Evolutionary conservation across 2,888 invertebrate species (phyloP), one percentile per base, ranked within the genome.

Genomic region (Trisateles emortualis): DNA sequence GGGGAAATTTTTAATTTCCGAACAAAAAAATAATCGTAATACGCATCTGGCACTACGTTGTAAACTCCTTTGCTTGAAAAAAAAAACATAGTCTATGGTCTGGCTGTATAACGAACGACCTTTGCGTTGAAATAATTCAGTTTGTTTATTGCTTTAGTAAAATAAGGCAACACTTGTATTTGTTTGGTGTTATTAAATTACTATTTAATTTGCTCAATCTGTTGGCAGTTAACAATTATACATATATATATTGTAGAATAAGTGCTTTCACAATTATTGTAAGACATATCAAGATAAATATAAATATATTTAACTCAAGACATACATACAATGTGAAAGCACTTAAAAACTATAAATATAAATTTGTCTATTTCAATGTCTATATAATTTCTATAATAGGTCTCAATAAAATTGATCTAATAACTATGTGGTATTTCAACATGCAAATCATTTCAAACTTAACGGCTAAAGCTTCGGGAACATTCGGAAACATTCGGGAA

Each of bases 1-100:
- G 62, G 68, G 90, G 88, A 90, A 90, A 90, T 90, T 90, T 74
- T 68, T 10, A 87, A 91, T 88, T 87, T 88, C 90, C 88, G 54
- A 62, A n/a, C n/a, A n/a, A 71, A 52, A 29, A 42, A 60, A 57
- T 68, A 72, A n/a, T 63, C 67, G 63, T 58, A 66, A 68, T 63
- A 69, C 52, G 61, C 59, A 32, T 59, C 59, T 72, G 72, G 72
- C 70, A 71, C 72, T 56, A 65, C 47, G 41, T 47, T 33, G 36
- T 33, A 35, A n/a, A 55, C 44, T 41, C 9, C 26, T 40, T 61
- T 52, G 61, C 55, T 46, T 51, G 39, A n/a, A 46, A 40, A 33
- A 57, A 47, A 52, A 49, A 45, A 53, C 43, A 10, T 35, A 48
- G 46, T 64, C 50, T 68, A 47, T 53, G 55, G 64, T 36, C 14